Conservation (phyloP, 1,140 invertebrate genomes). For the Camponotus floridanus region DNA sequence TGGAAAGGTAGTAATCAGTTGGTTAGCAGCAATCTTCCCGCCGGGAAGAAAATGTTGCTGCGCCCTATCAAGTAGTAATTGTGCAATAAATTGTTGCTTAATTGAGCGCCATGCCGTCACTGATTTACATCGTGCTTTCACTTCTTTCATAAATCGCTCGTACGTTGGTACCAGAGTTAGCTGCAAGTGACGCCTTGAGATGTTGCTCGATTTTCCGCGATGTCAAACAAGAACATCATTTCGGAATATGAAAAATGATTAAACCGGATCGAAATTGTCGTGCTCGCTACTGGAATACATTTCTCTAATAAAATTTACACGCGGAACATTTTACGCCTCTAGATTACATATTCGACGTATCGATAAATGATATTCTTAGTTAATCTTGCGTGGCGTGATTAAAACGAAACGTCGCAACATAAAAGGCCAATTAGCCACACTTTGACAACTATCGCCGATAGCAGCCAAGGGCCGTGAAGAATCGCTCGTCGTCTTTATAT, state of each 20-base stretch:
- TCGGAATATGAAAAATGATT: conserved; percentile 31
- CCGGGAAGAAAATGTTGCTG: conserved; percentile 54
- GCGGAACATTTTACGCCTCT: not conserved
- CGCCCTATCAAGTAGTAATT: conserved; percentile 61
- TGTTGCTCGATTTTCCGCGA: conserved; percentile 49
- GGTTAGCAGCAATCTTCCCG: conserved; percentile 37
- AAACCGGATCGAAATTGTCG: conserved; percentile 43
- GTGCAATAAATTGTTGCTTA: conserved; percentile 74
- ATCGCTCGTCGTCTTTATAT: conserved; percentile 30
- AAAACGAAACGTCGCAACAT: conserved; percentile 9
- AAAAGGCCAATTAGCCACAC: conserved; percentile 21
- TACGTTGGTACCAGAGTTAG: conserved; percentile 1
- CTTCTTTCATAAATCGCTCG: conserved; percentile 72
- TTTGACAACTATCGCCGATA: conserved; percentile 14
- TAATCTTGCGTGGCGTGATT: not conserved
- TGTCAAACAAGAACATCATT: conserved; percentile 6
- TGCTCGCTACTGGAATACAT: not conserved
- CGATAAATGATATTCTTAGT: conserved; percentile 30
- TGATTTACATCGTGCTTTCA: conserved; percentile 74
- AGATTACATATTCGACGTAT: conserved; percentile 7
- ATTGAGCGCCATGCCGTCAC: conserved; percentile 64
- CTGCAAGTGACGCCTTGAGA: not conserved
- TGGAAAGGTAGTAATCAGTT: conserved; percentile 56
- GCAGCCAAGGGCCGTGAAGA: not conserved
- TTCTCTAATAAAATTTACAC: conserved; percentile 18